A percentile compares a stretch with the other conserved stretches of the same genome.
Conservation (phyloP, 2,888 invertebrate genomes). For the Agrochola lota region DNA sequence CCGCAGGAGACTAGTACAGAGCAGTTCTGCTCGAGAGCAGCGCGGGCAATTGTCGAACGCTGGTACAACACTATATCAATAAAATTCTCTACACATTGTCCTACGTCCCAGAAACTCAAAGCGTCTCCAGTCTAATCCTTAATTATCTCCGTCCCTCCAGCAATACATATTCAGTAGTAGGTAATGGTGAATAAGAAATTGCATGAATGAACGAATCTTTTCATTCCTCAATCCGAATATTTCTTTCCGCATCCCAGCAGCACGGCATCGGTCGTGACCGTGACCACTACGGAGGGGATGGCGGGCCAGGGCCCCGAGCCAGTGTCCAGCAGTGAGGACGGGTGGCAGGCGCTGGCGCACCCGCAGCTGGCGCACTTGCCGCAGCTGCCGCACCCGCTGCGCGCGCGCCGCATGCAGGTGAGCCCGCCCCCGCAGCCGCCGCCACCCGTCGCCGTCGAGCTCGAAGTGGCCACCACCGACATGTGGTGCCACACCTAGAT, state of each 20-base stretch:
- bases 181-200: background rate
- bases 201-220: background rate
- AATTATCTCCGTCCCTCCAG: background rate
- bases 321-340: conserved; percentile 66
- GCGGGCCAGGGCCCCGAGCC: conserved; percentile 64
- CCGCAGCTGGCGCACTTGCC: conserved; percentile 54
- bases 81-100: conserved; percentile 28
- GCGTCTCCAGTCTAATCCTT: background rate
- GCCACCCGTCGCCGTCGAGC: conserved; percentile 85
- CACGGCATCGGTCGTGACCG: conserved; percentile 77
- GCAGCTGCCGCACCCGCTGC: conserved; percentile 68
- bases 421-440: conserved; percentile 70
- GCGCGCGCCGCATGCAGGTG: conserved; percentile 77
- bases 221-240: conserved; percentile 10
- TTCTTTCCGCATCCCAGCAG: conserved; percentile 64
- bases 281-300: conserved; percentile 67
- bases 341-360: conserved; percentile 63
- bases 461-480: conserved; percentile 86
- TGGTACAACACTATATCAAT: conserved; percentile 47
- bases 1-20: conserved; percentile 49
- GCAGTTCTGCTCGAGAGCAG: conserved; percentile 58
- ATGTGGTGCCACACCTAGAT: conserved; percentile 79
- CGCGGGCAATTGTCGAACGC: conserved; percentile 55
- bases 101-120: background rate
- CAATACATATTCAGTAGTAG: background rate